Conservation (phyloP, 2,797 vertebrate genomes). For the Ctenosaura bakeri region DNA sequence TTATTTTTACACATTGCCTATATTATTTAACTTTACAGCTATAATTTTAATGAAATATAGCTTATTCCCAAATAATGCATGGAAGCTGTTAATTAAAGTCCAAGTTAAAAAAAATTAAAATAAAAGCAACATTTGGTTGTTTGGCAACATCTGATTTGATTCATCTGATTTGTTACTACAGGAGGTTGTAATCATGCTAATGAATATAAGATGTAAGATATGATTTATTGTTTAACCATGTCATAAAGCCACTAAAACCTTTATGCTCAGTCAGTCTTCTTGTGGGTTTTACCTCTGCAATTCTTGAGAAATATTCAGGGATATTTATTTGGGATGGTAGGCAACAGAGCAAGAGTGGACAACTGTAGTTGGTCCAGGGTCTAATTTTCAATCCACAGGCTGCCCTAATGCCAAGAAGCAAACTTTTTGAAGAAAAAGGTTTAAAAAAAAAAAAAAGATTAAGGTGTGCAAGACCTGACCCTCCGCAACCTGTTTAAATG, state of each 20-base stretch:
- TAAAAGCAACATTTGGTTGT: background rate
- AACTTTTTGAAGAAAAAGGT: too few relatives aligned
- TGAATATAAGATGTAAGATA: background rate
- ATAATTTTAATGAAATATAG: slow-evolving; percentile 64
- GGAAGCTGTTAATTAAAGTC: background rate
- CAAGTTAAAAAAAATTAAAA: background rate
- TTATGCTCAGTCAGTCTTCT: background rate
- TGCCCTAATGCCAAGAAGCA: too few relatives aligned
- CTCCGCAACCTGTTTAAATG: too few relatives aligned
- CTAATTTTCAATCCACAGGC: too few relatives aligned
- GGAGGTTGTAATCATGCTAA: background rate
- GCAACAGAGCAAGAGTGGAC: too few relatives aligned
- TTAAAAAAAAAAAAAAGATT: too few relatives aligned
- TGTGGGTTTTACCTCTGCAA: background rate
- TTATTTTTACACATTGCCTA: slow-evolving; percentile 47
- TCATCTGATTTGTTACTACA: background rate
- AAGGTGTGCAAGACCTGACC: too few relatives aligned
- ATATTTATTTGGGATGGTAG: background rate
- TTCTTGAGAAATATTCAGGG: background rate
- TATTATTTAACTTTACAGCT: slow-evolving; percentile 58
- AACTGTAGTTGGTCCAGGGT: too few relatives aligned
- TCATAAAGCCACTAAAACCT: background rate
- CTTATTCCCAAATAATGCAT: slow-evolving; percentile 34
- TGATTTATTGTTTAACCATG: background rate
- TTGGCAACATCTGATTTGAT: slow-evolving; percentile 3